Conservation (phyloP, 2,888 invertebrate species). For the Lottia scabra region DNA sequence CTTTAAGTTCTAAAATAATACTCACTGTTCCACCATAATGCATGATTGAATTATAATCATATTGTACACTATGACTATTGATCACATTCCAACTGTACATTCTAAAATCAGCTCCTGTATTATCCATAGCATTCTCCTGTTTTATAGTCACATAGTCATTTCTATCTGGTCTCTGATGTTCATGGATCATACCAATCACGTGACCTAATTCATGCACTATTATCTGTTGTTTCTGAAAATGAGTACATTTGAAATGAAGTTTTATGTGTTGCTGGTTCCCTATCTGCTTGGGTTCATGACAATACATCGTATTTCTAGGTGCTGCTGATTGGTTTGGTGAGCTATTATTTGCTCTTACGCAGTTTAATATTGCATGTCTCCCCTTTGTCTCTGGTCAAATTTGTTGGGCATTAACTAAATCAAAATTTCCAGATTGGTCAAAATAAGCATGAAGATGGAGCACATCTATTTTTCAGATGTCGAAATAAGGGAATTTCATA, state of each 20-base stretch:
- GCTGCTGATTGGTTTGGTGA: no score
- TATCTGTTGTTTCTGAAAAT: conserved; percentile 15
- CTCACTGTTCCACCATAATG: conserved; percentile 18
- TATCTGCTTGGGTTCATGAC: no score
- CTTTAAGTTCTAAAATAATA: background rate
- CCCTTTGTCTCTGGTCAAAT: no score
- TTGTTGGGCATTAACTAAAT: no score
- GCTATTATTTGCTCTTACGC: no score
- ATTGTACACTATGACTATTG: conserved; percentile 2
- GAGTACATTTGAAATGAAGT: background rate
- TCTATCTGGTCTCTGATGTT: conserved; percentile 15
- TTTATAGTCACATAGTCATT: conserved; percentile 4
- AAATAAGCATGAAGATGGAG: no score
- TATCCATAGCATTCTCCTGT: background rate
- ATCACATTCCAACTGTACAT: background rate
- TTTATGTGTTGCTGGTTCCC: background rate
- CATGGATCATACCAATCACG: conserved; percentile 17
- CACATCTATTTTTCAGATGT: no score
- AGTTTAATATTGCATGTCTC: no score
- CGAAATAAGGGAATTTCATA: no score
- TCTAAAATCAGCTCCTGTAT: background rate
- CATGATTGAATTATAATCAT: conserved; percentile 18
- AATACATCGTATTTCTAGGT: no score
- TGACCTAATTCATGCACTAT: conserved; percentile 17
- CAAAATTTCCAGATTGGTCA: no score